Evolutionary conservation across 2,888 invertebrate genomes (phyloP).

Genomic region (Drosophila greeni): DNA sequence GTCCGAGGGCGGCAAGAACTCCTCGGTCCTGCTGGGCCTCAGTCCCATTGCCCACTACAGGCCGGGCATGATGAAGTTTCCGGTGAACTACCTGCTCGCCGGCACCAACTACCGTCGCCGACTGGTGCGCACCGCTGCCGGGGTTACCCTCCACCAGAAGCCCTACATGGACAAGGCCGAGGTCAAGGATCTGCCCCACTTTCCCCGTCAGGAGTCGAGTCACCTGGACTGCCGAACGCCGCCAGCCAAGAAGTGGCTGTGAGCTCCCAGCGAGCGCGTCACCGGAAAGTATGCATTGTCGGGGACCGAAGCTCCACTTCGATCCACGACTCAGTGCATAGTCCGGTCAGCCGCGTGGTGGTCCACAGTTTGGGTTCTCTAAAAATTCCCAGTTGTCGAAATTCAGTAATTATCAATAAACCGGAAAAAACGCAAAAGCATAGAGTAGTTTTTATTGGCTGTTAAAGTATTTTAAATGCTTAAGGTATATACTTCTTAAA

Average conservation of each 20-base stretch:
- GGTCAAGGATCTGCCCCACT: constrained; percentile 6
- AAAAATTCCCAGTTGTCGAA: constrained; percentile 22
- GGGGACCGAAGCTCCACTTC: constrained; percentile 15
- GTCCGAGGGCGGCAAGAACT: background rate
- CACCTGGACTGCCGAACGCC: background rate
- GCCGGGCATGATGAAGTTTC: constrained; percentile 42
- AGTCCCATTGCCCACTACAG: constrained; percentile 50
- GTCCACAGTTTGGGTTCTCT: constrained; percentile 31
- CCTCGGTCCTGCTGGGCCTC: constrained; percentile 4
- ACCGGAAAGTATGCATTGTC: constrained; percentile 51
- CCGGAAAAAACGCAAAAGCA: background rate
- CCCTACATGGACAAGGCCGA: constrained; percentile 1
- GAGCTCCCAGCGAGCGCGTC: constrained; percentile 21
- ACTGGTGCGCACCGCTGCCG: constrained; percentile 60
- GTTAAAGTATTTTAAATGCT: background rate
- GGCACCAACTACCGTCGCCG: constrained; percentile 40
- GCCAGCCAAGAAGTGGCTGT: constrained; percentile 34
- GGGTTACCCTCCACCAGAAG: constrained; percentile 52
- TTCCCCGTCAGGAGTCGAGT: constrained; percentile 1
- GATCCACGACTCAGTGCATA: constrained; percentile 47
- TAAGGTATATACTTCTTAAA: no score
- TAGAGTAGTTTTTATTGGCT: background rate
- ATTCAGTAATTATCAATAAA: constrained; percentile 32
- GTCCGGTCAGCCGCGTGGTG: constrained; percentile 42
- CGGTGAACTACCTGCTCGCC: constrained; percentile 23